Conservation (phyloP, 2,113 vertebrate species). For the Microcebus lehilahytsara region DNA sequence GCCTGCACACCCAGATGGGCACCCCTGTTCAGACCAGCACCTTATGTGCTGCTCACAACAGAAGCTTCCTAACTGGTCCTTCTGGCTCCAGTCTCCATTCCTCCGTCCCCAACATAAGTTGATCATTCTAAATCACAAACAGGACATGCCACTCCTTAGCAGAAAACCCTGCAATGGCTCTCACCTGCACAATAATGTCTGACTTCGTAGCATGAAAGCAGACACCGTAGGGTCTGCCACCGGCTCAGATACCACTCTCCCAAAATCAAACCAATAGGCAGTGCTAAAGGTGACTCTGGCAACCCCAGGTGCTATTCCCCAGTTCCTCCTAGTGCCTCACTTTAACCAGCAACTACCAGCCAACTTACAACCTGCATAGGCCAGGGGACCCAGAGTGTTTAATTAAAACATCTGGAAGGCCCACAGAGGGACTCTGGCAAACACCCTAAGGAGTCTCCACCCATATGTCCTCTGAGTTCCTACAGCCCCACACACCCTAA, state of each 20-base stretch:
- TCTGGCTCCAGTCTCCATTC: not conserved
- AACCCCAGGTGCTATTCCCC: not conserved
- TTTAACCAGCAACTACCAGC: too few relatives aligned
- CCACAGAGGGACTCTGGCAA: too few relatives aligned
- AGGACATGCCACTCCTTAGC: not conserved
- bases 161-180: not conserved
- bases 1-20: not conserved
- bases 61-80: not conserved
- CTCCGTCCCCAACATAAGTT: not conserved
- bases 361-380: too few relatives aligned
- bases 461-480: too few relatives aligned
- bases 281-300: not conserved
- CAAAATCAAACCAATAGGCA: not conserved
- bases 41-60: too few relatives aligned
- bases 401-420: too few relatives aligned
- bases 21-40: not conserved
- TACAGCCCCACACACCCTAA: too few relatives aligned
- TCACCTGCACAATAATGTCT: not conserved
- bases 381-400: too few relatives aligned
- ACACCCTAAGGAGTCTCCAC: too few relatives aligned
- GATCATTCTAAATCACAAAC: not conserved
- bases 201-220: not conserved
- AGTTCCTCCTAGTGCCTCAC: too few relatives aligned
- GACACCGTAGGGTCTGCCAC: not conserved
- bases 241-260: not conserved